Conservation (phyloP, 64 coral and sea anemone genomes). For the Astreopora myriophthalma region DNA sequence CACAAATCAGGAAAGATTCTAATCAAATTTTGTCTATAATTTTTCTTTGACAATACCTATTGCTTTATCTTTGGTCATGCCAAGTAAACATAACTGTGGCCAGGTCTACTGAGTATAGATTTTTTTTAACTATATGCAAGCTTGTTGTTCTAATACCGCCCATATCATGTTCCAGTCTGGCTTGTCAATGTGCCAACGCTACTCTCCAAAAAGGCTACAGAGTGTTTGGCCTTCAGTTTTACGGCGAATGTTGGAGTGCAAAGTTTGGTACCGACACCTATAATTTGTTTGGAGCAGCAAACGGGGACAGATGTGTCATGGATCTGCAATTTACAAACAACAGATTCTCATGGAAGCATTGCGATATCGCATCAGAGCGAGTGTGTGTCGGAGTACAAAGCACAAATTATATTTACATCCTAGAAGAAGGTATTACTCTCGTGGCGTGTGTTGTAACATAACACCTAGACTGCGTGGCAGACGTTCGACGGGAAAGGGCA, state of each 20-base stretch:
- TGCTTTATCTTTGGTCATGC: too few species aligned
- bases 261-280: neutral
- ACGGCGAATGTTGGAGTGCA: conserved; percentile 2
- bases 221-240: conserved; percentile 18
- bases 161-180: neutral
- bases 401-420: conserved; percentile 2
- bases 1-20: too few species aligned
- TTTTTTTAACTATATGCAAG: too few species aligned
- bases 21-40: too few species aligned
- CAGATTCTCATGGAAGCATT: neutral
- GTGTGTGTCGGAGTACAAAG: neutral
- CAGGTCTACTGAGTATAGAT: too few species aligned
- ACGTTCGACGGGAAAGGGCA: too few species aligned
- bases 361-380: neutral
- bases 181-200: neutral
- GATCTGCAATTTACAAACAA: neutral
- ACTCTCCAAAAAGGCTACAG: neutral
- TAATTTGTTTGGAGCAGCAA: neutral
- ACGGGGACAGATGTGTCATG: neutral
- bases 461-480: too few species aligned
- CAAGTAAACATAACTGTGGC: too few species aligned
- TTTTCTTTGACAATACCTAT: too few species aligned
- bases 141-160: too few species aligned
- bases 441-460: too few species aligned
- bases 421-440: neutral